Conservation (phyloP, 2,113 vertebrate genomes). For the Lagopus leucura region DNA sequence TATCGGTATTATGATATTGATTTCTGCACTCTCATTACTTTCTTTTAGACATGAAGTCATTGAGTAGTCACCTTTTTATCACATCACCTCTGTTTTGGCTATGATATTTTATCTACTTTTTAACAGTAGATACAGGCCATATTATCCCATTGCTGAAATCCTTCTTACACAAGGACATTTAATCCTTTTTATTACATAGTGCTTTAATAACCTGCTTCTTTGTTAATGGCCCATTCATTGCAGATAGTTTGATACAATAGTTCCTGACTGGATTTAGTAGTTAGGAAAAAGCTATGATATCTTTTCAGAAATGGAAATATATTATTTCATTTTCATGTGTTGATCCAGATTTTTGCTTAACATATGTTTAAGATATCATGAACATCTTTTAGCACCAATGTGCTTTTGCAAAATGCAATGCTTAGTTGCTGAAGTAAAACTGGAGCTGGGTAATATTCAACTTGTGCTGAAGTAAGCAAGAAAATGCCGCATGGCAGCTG, state of each 20-base stretch:
- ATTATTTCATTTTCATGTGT: neutral
- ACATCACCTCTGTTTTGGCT: neutral
- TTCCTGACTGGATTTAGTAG: neutral
- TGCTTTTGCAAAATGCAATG: neutral
- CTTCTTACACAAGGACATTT: neutral
- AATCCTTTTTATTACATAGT: neutral
- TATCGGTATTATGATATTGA: neutral
- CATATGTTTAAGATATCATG: neutral
- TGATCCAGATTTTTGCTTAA: neutral
- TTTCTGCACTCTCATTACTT: neutral
- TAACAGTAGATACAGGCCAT: neutral
- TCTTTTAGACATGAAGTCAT: neutral
- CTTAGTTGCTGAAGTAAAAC: neutral
- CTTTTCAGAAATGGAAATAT: neutral
- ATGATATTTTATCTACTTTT: neutral
- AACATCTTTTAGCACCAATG: neutral
- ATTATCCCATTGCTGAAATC: neutral
- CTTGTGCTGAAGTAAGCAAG: slow-evolving; percentile 12
- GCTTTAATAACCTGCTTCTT: neutral
- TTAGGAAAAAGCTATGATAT: neutral
- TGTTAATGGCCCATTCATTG: neutral
- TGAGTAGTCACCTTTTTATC: neutral
- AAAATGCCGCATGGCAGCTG: neutral
- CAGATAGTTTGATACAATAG: neutral
- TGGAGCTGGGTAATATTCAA: neutral